Base-by-base conservation (phyloP, 2,888 invertebrate genomes). In the Eupithecia subumbrata region DNA sequence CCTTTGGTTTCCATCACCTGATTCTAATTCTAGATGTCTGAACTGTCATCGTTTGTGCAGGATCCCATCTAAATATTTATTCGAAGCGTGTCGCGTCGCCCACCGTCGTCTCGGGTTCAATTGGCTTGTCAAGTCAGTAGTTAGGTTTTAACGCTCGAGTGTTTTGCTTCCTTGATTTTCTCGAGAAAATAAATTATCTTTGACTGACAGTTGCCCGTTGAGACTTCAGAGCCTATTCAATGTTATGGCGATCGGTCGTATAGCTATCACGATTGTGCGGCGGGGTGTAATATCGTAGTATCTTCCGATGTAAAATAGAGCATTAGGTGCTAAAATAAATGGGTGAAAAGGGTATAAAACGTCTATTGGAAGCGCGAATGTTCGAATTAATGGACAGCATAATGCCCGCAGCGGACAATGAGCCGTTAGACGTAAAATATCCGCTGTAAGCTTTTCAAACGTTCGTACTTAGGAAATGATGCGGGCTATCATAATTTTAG, bases 351-450 rank as follows among this genome's bases (percentile, higher is more conserved):
- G 81, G 81, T 81, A 84, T 80, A 82, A 84, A 80, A 80, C 80
- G 79, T 84, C 83, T 84, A 86, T 85, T 83, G 79, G 80, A 86
- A 86, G 84, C 83, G 84, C 81, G 85, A 86, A 86, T 83, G 82
- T 83, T 84, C 77, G 82, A 83, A 86, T 87, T 86, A 83, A 80
- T 82, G 80, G 83, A 84, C 83, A 84, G 82, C 81, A 82, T 84
- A 86, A 86, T 84, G 84, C 82, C 81, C 82, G 82, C 76, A 76
- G 75, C 80, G 82, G 84, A 86, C 85, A 88, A 89, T 88, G 81
- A 83, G 82, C 84, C 83, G 83, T 86, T 84, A 84, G 84, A 84
- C 84, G 81, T 84, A 82, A 82, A 84, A 85, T 83, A 82, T 77
- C 74, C 60, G 80, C 78, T 79, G 79, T 78, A 82, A 81, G 81